phyloP scores from a whole-genome alignment of 2,797 vertebrate genomes.

The Acomys russatus region DNA sequence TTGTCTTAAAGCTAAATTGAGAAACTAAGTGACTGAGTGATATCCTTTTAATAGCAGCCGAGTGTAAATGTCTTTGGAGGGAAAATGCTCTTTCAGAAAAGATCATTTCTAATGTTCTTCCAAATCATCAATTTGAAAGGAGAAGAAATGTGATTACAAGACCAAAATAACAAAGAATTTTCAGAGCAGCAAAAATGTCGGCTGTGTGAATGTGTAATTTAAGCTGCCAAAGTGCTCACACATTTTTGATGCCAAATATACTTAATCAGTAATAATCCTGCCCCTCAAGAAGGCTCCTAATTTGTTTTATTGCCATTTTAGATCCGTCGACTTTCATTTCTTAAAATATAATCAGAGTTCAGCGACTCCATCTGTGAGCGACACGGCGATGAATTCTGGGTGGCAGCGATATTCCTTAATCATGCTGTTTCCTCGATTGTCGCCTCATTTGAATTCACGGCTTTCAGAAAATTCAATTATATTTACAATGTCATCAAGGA shows the following conservation, averaged over 20 bases:
- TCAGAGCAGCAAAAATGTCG: conserved; percentile 68
- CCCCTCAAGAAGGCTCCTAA: conserved; percentile 81
- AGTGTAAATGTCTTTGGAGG: conserved; percentile 60
- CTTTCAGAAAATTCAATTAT: conserved; percentile 81
- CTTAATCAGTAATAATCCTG: conserved; percentile 82
- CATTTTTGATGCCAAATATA: conserved; percentile 79
- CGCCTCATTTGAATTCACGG: conserved; percentile 84
- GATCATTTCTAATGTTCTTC: conserved; percentile 66
- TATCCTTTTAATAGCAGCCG: conserved; percentile 64
- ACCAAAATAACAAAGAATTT: conserved; percentile 69
- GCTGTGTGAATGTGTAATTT: conserved; percentile 75
- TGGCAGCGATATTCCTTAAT: conserved; percentile 84
- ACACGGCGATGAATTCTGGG: conserved; percentile 72
- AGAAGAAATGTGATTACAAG: conserved; percentile 73
- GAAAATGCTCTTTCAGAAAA: conserved; percentile 68
- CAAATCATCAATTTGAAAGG: conserved; percentile 73
- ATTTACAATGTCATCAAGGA: conserved; percentile 85
- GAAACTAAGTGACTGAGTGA: conserved; percentile 58
- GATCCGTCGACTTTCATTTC: conserved; percentile 86
- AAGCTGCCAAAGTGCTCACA: conserved; percentile 72
- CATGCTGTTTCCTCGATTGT: conserved; percentile 56
- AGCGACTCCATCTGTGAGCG: conserved; percentile 80
- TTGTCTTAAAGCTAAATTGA: conserved; percentile 71
- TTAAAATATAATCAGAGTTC: conserved; percentile 86
- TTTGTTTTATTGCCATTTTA: conserved; percentile 86